These are phyloP conservation scores for Cettia cetti DNA, from an alignment of 2,113 vertebrate species.

Conservation along the genomic window DNA sequence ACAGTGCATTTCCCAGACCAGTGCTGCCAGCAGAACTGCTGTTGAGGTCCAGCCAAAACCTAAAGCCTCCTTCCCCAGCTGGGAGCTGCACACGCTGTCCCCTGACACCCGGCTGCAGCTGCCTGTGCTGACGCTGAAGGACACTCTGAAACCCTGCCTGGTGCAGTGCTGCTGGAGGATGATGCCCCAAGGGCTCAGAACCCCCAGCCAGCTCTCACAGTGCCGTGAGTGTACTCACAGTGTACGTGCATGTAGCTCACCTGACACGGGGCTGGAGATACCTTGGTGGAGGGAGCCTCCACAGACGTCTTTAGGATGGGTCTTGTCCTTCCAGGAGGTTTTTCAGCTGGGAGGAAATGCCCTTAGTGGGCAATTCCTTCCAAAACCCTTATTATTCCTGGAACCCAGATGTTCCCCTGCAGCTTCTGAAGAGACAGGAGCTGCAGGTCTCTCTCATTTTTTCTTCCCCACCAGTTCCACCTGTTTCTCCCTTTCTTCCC, in stretches of 20 bases:
- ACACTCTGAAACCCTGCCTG: background rate
- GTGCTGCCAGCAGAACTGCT: constrained; percentile 10
- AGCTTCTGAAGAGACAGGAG: background rate
- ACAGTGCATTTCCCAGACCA: background rate
- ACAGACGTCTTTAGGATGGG: background rate
- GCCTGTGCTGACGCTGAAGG: background rate
- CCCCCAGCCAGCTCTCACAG: background rate
- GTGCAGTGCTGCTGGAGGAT: background rate
- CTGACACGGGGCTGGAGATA: background rate
- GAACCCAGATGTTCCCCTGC: background rate
- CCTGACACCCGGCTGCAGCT: constrained; percentile 28
- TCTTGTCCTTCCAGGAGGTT: background rate
- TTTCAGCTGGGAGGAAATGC: background rate
- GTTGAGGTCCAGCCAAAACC: constrained; percentile 22
- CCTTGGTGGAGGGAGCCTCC: background rate
- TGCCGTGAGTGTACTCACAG: background rate
- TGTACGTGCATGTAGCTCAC: background rate
- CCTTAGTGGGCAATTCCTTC: background rate
- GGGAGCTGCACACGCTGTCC: background rate
- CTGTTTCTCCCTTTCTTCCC: background rate
- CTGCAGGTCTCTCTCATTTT: background rate
- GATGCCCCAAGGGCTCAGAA: background rate
- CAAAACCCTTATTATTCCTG: background rate
- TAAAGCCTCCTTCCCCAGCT: background rate
- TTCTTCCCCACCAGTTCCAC: background rate